Conservation (phyloP, 2,888 invertebrate genomes). For the Dioctria rufipes region DNA sequence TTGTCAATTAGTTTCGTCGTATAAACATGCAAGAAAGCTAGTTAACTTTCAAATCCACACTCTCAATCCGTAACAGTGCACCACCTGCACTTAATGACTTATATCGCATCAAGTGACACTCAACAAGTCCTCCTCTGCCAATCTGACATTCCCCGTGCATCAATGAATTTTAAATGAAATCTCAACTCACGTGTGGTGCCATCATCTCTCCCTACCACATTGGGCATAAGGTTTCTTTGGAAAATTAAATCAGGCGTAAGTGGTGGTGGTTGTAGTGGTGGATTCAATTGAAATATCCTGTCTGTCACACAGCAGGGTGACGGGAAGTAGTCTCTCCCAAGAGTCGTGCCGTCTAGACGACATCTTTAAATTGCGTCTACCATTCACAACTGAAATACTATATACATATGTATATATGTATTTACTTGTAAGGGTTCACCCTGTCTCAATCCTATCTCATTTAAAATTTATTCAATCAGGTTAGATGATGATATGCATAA, state of each 20-base stretch:
- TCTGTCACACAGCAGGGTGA: not conserved
- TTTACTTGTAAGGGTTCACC: constrained; percentile 1
- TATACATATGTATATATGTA: too few species aligned
- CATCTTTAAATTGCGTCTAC: constrained; percentile 3
- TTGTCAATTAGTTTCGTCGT: too few species aligned
- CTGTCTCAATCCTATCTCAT: constrained; percentile 14
- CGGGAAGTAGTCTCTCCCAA: not conserved
- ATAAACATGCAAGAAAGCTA: too few species aligned
- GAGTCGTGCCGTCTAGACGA: constrained; percentile 26
- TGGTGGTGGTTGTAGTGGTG: not conserved
- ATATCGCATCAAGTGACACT: constrained; percentile 25
- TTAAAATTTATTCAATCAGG: constrained; percentile 38
- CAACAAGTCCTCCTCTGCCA: constrained; percentile 36
- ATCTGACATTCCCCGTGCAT: not conserved
- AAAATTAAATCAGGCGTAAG: constrained; percentile 11
- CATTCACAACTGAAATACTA: not conserved
- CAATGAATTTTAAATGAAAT: constrained; percentile 42
- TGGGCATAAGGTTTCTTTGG: not conserved
- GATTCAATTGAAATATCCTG: constrained; percentile 16
- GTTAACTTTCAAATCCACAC: too few species aligned
- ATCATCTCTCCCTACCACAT: not conserved
- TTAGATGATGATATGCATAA: constrained; percentile 12
- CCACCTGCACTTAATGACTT: not conserved
- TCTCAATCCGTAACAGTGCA: too few species aligned
- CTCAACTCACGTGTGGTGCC: constrained; percentile 11